Conservation (phyloP, 2,797 vertebrate species). For the Manis javanica region DNA sequence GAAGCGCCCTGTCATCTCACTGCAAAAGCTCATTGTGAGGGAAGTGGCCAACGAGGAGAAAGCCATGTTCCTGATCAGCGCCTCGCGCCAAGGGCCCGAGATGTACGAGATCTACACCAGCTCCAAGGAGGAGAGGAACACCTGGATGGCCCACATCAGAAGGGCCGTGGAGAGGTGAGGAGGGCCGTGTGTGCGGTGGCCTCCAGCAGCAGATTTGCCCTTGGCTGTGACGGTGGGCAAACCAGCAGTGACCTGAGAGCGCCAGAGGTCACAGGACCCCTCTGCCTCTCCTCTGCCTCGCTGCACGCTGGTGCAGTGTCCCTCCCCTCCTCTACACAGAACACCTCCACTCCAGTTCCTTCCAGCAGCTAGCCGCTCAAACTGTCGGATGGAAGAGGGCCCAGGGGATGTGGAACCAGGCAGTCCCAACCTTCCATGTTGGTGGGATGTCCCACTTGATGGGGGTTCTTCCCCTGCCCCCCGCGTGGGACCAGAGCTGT, state of each 20-base stretch:
- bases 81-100: slow-evolving; percentile 89
- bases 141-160: slow-evolving; percentile 92
- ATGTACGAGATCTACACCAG: slow-evolving; percentile 95
- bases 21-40: slow-evolving; percentile 94
- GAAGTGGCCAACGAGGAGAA: slow-evolving; percentile 95
- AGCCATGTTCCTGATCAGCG: slow-evolving; percentile 95
- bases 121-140: slow-evolving; percentile 91
- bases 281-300: neutral
- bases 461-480: no score
- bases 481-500: neutral
- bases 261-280: neutral
- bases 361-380: no score
- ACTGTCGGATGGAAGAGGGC: neutral
- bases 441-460: neutral
- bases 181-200: accelerated
- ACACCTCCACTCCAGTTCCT: neutral
- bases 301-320: neutral
- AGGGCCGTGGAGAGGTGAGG: slow-evolving; percentile 92
- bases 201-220: neutral
- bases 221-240: neutral
- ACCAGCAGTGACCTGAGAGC: neutral
- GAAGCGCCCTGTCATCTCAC: slow-evolving; percentile 92
- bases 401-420: neutral
- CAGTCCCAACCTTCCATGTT: no score
- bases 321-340: neutral